phyloP scores from a whole-genome alignment of 92 coral and sea anemone species.

The Actinernus sp. region DNA sequence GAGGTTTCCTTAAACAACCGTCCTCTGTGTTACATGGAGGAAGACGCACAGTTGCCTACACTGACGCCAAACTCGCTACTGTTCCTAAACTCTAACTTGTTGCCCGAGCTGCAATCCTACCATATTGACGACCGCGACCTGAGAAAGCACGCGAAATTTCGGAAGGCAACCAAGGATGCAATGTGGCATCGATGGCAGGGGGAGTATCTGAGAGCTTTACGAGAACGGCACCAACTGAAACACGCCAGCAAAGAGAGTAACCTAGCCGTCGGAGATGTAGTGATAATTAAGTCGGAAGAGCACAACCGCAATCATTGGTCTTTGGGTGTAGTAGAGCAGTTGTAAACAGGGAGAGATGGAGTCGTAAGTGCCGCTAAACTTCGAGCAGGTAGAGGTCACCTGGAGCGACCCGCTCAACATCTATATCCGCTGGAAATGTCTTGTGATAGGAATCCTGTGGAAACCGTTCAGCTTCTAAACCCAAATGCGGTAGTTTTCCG shows the following conservation, averaged over 20 bases:
- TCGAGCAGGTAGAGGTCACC: slow-evolving; percentile 4
- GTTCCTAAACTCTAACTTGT: slow-evolving; percentile 7
- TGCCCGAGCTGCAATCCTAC: slow-evolving; percentile 14
- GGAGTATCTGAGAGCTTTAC: slow-evolving; percentile 9
- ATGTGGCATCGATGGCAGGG: slow-evolving; percentile 23
- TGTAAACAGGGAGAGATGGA: slow-evolving; percentile 5
- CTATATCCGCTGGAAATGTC: slow-evolving; percentile 13
- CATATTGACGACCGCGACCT: slow-evolving; percentile 3
- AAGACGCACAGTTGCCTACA: slow-evolving; percentile 49
- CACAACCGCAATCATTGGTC: slow-evolving; percentile 9
- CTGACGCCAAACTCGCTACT: slow-evolving; percentile 27
- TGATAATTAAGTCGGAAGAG: slow-evolving; percentile 4
- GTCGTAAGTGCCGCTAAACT: slow-evolving; percentile 9
- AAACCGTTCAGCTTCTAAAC: no score
- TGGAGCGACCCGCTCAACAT: slow-evolving; percentile 16
- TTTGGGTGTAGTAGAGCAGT: slow-evolving; percentile 3
- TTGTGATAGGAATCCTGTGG: slow-evolving; percentile 2
- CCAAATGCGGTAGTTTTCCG: neutral
- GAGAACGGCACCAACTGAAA: slow-evolving; percentile 9
- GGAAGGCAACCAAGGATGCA: slow-evolving; percentile 4
- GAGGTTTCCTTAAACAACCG: slow-evolving; percentile 47
- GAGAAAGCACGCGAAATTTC: slow-evolving; percentile 9
- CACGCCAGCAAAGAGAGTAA: neutral
- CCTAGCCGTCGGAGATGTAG: slow-evolving; percentile 10
- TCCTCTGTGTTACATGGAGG: slow-evolving; percentile 45